A percentile compares a stretch with the other conserved stretches of the same genome.
phyloP scores from a whole-genome alignment of 2,797 vertebrate species.

The Scolopax rusticola region DNA sequence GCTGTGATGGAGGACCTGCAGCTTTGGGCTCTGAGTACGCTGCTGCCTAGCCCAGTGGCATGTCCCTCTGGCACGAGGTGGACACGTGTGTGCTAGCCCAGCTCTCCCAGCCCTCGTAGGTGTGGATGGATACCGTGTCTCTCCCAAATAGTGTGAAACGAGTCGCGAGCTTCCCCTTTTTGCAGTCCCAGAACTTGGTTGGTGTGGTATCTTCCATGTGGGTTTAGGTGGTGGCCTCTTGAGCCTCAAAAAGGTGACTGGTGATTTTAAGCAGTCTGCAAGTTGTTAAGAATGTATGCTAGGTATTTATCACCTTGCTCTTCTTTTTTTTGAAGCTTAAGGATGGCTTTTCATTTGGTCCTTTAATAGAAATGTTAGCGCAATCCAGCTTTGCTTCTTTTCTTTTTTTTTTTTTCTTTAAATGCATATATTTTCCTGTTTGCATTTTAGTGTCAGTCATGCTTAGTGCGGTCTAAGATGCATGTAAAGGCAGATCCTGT shows the following conservation, averaged over 20 bases:
- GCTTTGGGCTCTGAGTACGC: fast-evolving
- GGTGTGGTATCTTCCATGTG: fast-evolving
- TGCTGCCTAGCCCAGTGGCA: not conserved
- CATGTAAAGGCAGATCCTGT: not conserved
- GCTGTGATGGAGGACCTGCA: not conserved
- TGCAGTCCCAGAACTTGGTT: not conserved
- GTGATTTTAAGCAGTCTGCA: not conserved
- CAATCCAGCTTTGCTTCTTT: not conserved
- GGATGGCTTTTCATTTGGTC: not conserved
- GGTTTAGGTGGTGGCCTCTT: not conserved
- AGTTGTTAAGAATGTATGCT: not conserved
- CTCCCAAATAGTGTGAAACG: not conserved
- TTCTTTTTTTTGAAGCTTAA: not conserved
- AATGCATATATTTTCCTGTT: not conserved
- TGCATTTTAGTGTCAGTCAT: not conserved
- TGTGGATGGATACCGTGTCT: not conserved
- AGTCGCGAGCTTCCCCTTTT: not conserved
- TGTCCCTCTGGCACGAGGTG: not conserved
- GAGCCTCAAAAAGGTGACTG: not conserved
- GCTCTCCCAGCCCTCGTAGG: fast-evolving
- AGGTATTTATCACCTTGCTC: not conserved
- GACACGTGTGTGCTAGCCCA: fast-evolving
- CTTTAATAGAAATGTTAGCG: not conserved
- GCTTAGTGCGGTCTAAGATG: not conserved
- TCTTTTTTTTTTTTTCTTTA: not conserved